These are phyloP conservation scores for Channa striata DNA, from an alignment of 2,797 vertebrate genomes.

Conservation along the genomic window DNA sequence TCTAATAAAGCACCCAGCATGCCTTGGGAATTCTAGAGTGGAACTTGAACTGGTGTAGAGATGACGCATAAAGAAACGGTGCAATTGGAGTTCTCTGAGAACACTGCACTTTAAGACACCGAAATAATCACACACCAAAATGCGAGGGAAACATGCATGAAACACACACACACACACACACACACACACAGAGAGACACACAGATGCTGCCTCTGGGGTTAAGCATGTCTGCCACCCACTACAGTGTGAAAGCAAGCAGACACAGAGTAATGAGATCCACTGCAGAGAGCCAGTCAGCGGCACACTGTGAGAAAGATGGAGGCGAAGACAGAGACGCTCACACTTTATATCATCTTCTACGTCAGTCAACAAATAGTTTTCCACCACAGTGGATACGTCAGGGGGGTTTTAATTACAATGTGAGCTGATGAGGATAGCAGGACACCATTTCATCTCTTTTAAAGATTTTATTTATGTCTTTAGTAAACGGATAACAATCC, in stretches of 20 bases:
- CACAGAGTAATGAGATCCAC: constrained; percentile 78
- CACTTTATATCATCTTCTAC: constrained; percentile 58
- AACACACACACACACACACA: constrained; percentile 18
- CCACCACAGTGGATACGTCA: constrained; percentile 42
- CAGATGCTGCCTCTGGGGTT: constrained; percentile 73
- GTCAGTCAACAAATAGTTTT: constrained; percentile 63
- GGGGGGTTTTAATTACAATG: constrained; percentile 52
- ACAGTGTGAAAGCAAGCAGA: constrained; percentile 77
- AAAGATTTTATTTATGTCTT: neutral
- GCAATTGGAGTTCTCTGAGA: constrained; percentile 39
- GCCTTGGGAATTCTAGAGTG: constrained; percentile 59
- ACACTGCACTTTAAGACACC: constrained; percentile 44
- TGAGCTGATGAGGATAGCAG: constrained; percentile 33
- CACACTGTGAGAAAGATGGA: constrained; percentile 58
- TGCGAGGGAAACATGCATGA: constrained; percentile 12
- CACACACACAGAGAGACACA: constrained; percentile 28
- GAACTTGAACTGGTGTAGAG: constrained; percentile 45
- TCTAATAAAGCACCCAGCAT: constrained; percentile 81
- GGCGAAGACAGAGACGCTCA: constrained; percentile 58
- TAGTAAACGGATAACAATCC: no score
- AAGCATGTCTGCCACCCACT: constrained; percentile 68
- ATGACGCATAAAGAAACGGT: constrained; percentile 29
- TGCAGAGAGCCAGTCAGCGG: constrained; percentile 71
- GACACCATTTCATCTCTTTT: constrained; percentile 12
- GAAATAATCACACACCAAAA: constrained; percentile 19